These are phyloP conservation scores for Sympetrum striolatum DNA, from an alignment of 2,888 invertebrate genomes.

Conservation along the genomic window DNA sequence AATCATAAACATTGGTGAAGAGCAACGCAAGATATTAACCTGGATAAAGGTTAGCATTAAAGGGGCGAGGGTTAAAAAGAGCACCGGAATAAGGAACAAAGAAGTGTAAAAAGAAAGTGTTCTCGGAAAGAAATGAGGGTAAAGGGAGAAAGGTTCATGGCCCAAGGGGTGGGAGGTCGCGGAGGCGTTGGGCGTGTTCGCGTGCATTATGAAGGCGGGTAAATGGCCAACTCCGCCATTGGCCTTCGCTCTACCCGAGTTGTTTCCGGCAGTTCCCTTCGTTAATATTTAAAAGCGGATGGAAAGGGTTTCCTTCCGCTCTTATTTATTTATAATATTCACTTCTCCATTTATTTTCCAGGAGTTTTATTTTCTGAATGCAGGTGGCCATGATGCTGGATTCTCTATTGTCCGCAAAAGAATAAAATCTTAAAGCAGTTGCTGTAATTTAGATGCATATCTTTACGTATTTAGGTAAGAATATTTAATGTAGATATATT, in stretches of 20 bases:
- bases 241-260: conserved; percentile 22
- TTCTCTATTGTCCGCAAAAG: background rate
- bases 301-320: conserved; percentile 40
- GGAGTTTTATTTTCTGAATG: conserved; percentile 34
- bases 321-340: conserved; percentile 43
- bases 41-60: background rate
- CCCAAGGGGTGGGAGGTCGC: background rate
- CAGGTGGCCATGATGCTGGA: conserved; percentile 16
- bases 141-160: background rate
- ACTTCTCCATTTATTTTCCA: conserved; percentile 28
- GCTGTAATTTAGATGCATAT: background rate
- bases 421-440: background rate
- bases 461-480: background rate
- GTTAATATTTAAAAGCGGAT: conserved; percentile 41
- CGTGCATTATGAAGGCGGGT: conserved; percentile 37
- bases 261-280: conserved; percentile 42
- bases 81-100: conserved; percentile 4
- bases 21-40: background rate
- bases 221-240: conserved; percentile 38
- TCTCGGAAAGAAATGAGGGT: background rate
- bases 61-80: background rate
- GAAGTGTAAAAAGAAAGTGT: background rate
- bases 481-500: no score
- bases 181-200: conserved; percentile 31
- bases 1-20: background rate